Evolutionary conservation across 2,113 vertebrate species (phyloP), one percentile per base, ranked within the genome.

Genomic region (Shinisaurus crocodilurus): DNA sequence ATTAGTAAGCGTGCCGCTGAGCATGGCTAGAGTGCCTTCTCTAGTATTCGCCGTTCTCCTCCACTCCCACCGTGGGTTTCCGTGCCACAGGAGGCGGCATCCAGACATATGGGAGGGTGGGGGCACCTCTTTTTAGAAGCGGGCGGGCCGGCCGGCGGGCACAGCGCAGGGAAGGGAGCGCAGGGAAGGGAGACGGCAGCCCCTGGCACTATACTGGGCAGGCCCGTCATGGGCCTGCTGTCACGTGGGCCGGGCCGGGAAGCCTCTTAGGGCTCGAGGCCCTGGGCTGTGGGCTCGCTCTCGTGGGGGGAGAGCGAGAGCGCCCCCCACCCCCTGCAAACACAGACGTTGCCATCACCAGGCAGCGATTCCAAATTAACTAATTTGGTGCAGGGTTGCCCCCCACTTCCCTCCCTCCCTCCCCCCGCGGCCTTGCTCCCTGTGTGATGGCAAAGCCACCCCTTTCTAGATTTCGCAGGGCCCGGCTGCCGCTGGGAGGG

Each of bases 81-180:
- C 57, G 34, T 37, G 54, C 54, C 9, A 54, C 5, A n/a, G 79
- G n/a, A 57, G 3, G 50, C 1, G 77, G 50, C 79, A 57, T 82
- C 50, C 0, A 9, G 32, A 57, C 7, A 16, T 34, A 2, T 23
- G 6, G 18, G 1, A 37, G 50, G 79, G 5, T 34, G 23, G 81
- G 1, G 16, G 0, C 0, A 18, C 6, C 0, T n/a, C 6, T 16
- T 18, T 81, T 50, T 50, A 48, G 34, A 34, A 15, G 12, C 0
- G 5, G 45, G 5, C 50, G 32, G 32, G 1, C 12, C 15, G 60
- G 60, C 15, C 23, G 65, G 18, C 6, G 25, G 65, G 65, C n/a
- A n/a, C n/a, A n/a, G n/a, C n/a, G n/a, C n/a, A n/a, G n/a, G n/a
- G n/a, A n/a, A n/a, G n/a, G n/a, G n/a, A n/a, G n/a, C n/a, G n/a